phyloP scores from a whole-genome alignment of 2,113 vertebrate genomes.

The Oplegnathus fasciatus region DNA sequence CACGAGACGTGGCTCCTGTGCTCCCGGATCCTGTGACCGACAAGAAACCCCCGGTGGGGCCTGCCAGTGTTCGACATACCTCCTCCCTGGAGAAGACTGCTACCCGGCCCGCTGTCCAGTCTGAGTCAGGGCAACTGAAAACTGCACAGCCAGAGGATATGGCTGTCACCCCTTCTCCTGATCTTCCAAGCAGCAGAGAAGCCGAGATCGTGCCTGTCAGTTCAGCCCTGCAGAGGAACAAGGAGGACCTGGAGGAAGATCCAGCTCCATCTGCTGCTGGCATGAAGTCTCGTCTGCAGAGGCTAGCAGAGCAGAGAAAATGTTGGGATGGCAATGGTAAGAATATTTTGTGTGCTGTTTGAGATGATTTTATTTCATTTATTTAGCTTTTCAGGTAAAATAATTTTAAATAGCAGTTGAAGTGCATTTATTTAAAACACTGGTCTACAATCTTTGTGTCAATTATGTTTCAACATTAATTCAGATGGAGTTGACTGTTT shows the following conservation, averaged over 20 bases:
- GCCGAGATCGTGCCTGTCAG: background rate
- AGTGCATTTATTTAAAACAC: background rate
- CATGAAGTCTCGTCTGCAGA: constrained; percentile 92
- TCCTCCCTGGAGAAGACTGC: constrained; percentile 59
- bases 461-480: background rate
- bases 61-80: constrained; percentile 23
- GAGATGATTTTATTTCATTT: background rate
- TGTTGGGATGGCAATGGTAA: constrained; percentile 88
- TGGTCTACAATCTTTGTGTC: background rate
- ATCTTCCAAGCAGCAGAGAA: constrained; percentile 20
- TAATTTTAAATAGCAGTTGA: too few relatives aligned
- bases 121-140: constrained; percentile 10
- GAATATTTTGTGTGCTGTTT: background rate
- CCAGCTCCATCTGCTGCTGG: constrained; percentile 51
- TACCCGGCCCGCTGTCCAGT: constrained; percentile 1
- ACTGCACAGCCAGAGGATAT: background rate
- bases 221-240: constrained; percentile 26
- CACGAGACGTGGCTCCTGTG: constrained; percentile 22
- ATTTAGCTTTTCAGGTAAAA: too few relatives aligned
- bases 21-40: constrained; percentile 73
- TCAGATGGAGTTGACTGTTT: background rate
- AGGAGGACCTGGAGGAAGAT: constrained; percentile 49
- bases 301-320: constrained; percentile 89
- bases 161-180: background rate
- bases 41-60: constrained; percentile 68